Conservation (phyloP, 37 sponge, comb jelly and placozoan species). For the Halisarca cf. caerulea region DNA sequence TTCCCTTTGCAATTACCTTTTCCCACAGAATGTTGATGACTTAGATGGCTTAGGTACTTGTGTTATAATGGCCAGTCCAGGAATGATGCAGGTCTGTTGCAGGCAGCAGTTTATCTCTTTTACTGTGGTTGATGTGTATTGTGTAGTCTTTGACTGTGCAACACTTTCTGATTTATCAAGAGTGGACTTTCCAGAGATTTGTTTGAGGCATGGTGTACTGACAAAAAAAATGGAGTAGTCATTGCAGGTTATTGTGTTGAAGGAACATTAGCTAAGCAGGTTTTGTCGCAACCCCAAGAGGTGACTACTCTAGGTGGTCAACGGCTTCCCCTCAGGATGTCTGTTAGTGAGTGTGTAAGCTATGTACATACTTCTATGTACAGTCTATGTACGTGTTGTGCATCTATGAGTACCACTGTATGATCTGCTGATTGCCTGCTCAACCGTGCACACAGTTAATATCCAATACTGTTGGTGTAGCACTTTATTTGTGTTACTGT, state of each 20-base stretch:
- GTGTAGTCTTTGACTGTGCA: no score
- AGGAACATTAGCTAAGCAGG: conserved; percentile 96
- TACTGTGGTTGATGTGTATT: not conserved
- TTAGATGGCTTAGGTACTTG: conserved; percentile 97
- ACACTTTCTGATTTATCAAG: no score
- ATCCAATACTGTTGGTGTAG: not conserved
- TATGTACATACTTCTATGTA: not conserved
- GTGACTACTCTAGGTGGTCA: conserved; percentile 85
- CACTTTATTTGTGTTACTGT: not conserved
- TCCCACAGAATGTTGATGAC: conserved; percentile 80
- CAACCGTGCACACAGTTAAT: no score
- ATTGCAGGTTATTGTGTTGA: conserved; percentile 99
- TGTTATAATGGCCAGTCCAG: conserved; percentile 99
- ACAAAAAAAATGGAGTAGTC: conserved; percentile 91
- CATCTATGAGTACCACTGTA: not conserved
- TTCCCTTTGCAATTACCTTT: not conserved
- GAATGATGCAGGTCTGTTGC: conserved; percentile 91
- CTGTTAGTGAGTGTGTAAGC: conserved; percentile 66
- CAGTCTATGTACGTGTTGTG: not conserved
- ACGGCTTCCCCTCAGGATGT: conserved; percentile 86
- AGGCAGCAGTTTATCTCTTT: not conserved
- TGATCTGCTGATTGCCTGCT: no score
- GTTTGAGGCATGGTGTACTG: conserved; percentile 98
- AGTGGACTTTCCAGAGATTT: conserved; percentile 96
- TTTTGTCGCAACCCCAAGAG: conserved; percentile 92